Conservation (phyloP, 1,140 invertebrate genomes). For the Agrypnia vestita region DNA sequence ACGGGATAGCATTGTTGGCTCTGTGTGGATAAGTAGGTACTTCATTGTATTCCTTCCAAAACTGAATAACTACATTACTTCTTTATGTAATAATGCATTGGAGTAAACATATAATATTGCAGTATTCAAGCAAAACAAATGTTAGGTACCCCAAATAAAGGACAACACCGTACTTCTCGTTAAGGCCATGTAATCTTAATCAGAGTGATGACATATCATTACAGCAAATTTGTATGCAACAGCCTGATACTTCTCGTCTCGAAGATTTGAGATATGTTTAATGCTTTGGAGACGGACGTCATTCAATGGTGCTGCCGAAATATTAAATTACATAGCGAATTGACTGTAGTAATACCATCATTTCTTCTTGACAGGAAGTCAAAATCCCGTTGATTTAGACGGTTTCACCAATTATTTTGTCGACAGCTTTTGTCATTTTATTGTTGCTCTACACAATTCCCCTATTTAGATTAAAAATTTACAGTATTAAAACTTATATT, state of each 20-base stretch:
- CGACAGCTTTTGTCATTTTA: slow-evolving; percentile 31
- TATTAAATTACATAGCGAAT: slow-evolving; percentile 36
- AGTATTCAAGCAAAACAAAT: no score
- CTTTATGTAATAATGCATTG: no score
- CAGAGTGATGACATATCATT: slow-evolving; percentile 23
- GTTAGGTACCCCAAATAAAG: not conserved
- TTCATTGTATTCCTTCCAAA: no score
- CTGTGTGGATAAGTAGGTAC: no score
- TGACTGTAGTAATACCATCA: slow-evolving; percentile 38
- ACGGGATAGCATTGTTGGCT: no score
- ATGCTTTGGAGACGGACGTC: not conserved
- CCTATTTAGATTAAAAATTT: no score
- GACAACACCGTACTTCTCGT: not conserved
- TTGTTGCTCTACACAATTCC: not conserved
- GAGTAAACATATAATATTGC: no score
- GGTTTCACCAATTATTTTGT: slow-evolving; percentile 39
- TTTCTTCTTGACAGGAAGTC: not conserved
- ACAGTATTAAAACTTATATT: no score
- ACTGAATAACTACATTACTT: no score
- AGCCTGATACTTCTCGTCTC: not conserved
- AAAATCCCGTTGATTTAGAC: slow-evolving; percentile 40
- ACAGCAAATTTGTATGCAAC: slow-evolving; percentile 7
- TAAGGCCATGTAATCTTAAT: slow-evolving; percentile 6
- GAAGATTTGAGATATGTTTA: not conserved
- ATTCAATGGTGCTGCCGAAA: slow-evolving; percentile 26